phyloP scores from a whole-genome alignment of 2,888 invertebrate genomes.

The Drosophila seclusa region DNA sequence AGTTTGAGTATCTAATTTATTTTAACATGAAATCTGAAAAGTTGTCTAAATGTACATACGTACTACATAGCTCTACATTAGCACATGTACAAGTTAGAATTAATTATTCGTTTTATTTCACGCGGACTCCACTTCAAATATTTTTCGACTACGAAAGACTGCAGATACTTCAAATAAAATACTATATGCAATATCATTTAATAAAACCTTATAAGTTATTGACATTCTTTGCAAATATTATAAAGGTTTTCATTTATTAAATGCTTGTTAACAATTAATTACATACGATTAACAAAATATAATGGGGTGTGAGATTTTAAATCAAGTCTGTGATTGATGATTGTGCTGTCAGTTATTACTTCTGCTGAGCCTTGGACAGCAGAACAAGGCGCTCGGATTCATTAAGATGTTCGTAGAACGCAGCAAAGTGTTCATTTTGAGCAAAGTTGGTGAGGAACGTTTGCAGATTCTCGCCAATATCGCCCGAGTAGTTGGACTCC shows the following conservation, averaged over 20 bases:
- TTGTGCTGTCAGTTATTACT: conserved; percentile 38
- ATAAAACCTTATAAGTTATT: neutral
- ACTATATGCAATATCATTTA: neutral
- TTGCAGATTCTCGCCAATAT: conserved; percentile 88
- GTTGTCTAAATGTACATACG: neutral
- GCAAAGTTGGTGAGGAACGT: conserved; percentile 88
- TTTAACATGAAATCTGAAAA: neutral
- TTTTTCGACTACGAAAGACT: neutral
- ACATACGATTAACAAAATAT: conserved; percentile 64
- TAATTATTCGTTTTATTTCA: neutral
- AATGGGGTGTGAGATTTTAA: conserved; percentile 25
- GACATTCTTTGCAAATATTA: conserved; percentile 38
- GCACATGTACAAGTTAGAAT: neutral
- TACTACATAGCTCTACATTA: neutral
- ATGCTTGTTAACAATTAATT: conserved; percentile 55
- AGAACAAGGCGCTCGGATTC: conserved; percentile 84
- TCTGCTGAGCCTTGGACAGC: conserved; percentile 72
- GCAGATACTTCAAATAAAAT: neutral
- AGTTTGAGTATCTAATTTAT: neutral
- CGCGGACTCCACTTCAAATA: too few relatives aligned
- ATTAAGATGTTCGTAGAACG: conserved; percentile 88
- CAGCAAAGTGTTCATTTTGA: conserved; percentile 87
- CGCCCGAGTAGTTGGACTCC: conserved; percentile 87
- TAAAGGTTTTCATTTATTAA: conserved; percentile 46
- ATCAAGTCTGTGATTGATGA: conserved; percentile 1